Base-by-base conservation (phyloP, 2,888 invertebrate genomes). In the Chrysolina oricalcia region DNA sequence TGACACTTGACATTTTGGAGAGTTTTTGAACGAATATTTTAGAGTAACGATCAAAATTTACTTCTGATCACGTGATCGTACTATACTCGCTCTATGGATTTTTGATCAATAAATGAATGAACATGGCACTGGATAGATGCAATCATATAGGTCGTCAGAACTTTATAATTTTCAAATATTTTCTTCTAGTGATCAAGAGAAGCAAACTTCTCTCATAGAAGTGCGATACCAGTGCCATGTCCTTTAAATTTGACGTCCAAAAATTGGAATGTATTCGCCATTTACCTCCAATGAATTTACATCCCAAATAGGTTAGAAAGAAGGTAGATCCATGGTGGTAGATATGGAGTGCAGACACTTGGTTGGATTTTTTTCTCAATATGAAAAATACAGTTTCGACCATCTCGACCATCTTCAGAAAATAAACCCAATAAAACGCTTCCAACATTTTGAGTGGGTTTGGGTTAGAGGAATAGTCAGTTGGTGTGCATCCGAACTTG, bases 371-470 rank as follows among this genome's bases (percentile, higher is more conserved):
- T 87, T 94, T 94, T 75, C 95, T 90, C 81, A 95, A 85, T 15
- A 94, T 88, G 84, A 95, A 95, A 86, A 95, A 92, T 5, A 92
- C 85, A 0, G 95, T 95, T 86, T 95, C 95, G 0, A 91, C 81
- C 1, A 95, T 87, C 85, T 95, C 95, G 23, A 91, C 79, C 5
- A 93, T 82, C 88, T 95, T 95, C 0, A 95, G 84, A 66, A 93
- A 87, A 62, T 92, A 87, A 0, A 92, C 90, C 90, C 92, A 93
- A 91, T 93, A 93, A 81, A 75, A 83, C 56, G 59, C 81, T 15
- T 86, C 78, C 0, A 91, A 88, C 90, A 91, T 90, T 81, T 92
- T 89, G 75, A 94, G 72, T 0, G 94, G 91, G 68, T 80, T 78
- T 3, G 93, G 91, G 78, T 92, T 91, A 83, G 90, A 89, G 0